Evolutionary conservation across 2,888 invertebrate species (phyloP).

Genomic region (Eristalis intricaria): DNA sequence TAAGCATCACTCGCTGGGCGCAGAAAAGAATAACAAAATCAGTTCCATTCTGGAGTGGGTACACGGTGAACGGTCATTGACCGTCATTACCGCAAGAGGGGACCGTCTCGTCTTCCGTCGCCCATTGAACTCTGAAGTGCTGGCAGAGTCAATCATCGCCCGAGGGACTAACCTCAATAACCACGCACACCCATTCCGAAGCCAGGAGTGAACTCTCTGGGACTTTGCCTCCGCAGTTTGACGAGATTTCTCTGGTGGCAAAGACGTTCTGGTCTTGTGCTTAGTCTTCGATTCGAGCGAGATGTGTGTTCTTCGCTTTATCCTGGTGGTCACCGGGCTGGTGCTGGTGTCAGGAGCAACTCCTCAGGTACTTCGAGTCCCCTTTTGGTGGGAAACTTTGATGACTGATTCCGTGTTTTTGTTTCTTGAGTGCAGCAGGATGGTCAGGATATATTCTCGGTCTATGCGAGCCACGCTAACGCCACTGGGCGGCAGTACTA

Average conservation of each 20-base stretch:
- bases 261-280: conserved; percentile 41
- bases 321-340: conserved; percentile 7
- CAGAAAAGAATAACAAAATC: background rate
- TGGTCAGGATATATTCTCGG: conserved; percentile 16
- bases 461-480: conserved; percentile 1
- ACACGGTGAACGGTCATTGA: conserved; percentile 50
- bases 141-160: conserved; percentile 41
- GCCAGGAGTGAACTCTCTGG: conserved; percentile 15
- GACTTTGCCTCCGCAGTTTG: conserved; percentile 31
- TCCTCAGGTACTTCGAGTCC: conserved; percentile 38
- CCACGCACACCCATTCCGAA: background rate
- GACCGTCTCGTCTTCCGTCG: conserved; percentile 16
- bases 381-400: too few relatives aligned
- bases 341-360: background rate
- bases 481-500: conserved; percentile 46
- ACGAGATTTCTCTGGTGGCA: conserved; percentile 23
- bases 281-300: background rate
- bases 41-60: background rate
- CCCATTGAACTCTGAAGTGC: conserved; percentile 45
- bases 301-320: conserved; percentile 12
- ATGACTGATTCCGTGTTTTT: background rate
- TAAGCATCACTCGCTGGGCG: conserved; percentile 7
- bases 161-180: conserved; percentile 46
- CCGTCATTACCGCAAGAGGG: conserved; percentile 19
- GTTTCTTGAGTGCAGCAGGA: conserved; percentile 20